Percentiles rank a stretch among this genome's conserved stretches.
Evolutionary conservation across 2,888 invertebrate species (phyloP).

Genomic region (Sesia apiformis): DNA sequence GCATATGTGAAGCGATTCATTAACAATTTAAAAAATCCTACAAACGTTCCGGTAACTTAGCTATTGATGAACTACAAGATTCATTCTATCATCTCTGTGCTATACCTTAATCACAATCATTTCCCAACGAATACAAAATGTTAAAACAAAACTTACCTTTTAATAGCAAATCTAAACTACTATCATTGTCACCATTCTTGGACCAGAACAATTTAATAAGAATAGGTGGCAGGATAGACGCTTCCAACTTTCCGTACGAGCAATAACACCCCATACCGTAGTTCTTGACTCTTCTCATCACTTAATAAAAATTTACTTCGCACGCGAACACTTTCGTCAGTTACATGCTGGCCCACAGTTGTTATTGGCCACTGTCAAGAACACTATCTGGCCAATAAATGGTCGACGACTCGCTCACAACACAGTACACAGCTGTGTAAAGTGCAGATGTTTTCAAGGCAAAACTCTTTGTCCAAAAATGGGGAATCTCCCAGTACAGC

Average conservation of each 20-base stretch:
- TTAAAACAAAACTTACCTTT: slow-evolving; percentile 1
- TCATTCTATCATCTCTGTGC: slow-evolving; percentile 6
- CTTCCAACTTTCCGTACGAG: neutral
- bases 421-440: too few species aligned
- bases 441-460: neutral
- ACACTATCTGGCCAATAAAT: slow-evolving; percentile 7
- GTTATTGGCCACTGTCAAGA: slow-evolving; percentile 2
- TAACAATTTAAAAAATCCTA: slow-evolving; percentile 8
- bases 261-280: neutral
- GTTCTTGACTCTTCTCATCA: too few species aligned
- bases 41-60: slow-evolving; percentile 2
- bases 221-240: slow-evolving; percentile 10
- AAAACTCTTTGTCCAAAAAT: slow-evolving; percentile 4
- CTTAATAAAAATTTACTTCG: too few species aligned
- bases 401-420: slow-evolving; percentile 9
- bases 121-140: slow-evolving; percentile 3
- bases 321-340: neutral
- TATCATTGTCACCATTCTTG: slow-evolving; percentile 5
- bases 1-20: slow-evolving; percentile 9
- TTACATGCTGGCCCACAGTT: slow-evolving; percentile 5
- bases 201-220: slow-evolving; percentile 8
- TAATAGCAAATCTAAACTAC: slow-evolving; percentile 3
- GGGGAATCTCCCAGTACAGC: slow-evolving; percentile 7
- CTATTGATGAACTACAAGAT: slow-evolving; percentile 5
- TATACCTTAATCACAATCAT: slow-evolving; percentile 7